phyloP scores from a whole-genome alignment of 2,113 vertebrate species.

The Cnemophilus loriae region DNA sequence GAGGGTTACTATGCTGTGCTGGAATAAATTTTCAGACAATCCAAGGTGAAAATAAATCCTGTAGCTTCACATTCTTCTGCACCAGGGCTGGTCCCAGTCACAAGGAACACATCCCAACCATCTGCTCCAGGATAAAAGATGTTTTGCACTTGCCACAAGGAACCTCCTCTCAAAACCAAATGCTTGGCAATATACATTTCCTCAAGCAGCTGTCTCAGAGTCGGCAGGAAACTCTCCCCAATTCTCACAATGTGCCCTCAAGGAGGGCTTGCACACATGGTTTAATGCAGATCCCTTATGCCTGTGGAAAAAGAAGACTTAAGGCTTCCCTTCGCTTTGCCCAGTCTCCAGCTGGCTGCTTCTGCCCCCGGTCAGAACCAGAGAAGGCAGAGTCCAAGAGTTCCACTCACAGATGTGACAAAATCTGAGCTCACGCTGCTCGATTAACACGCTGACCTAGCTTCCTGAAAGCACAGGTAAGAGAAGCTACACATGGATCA shows the following conservation, averaged over 20 bases:
- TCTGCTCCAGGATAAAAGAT: background rate
- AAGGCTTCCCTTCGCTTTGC: background rate
- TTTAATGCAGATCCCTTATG: background rate
- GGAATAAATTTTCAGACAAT: background rate
- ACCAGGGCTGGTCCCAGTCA: background rate
- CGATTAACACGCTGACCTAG: background rate
- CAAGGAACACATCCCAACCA: background rate
- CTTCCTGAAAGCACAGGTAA: background rate
- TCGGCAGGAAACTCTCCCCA: background rate
- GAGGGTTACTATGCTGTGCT: background rate
- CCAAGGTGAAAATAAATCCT: background rate
- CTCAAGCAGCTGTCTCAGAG: background rate
- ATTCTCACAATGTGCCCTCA: background rate
- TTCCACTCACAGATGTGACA: background rate
- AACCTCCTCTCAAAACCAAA: background rate
- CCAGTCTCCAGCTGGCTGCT: background rate
- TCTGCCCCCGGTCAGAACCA: accelerated
- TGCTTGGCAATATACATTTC: background rate
- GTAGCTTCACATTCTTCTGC: background rate
- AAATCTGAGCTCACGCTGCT: accelerated
- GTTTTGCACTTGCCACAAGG: background rate
- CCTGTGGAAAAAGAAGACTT: background rate
- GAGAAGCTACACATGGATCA: background rate
- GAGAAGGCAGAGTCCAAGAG: background rate
- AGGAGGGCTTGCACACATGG: background rate